Base-by-base conservation (phyloP, 37 sponge, comb jelly and placozoan species). In the Trichoplax adhaerens region DNA sequence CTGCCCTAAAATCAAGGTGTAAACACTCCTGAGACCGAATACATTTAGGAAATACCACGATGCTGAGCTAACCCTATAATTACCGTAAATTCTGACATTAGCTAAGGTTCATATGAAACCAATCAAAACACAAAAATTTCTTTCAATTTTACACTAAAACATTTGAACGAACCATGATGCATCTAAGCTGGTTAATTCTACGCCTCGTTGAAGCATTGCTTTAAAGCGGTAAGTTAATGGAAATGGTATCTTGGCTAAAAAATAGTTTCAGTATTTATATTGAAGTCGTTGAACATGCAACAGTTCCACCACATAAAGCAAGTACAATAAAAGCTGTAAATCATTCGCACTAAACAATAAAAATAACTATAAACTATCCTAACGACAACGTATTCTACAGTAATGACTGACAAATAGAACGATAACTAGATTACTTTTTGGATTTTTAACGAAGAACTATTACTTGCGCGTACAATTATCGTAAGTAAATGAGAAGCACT, bases 31-130 rank as follows among this genome's bases (percentile, higher is more conserved):
- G n/a, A 95, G 77, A 0, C 98, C 98, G 79, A 91, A 91, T 8
- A 91, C 84, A 65, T 88, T 91, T 64, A 95, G 82, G 57, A 95
- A 91, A 79, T 95, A 95, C 92, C 93, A 91, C 1, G 86, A 85
- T 62, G 85, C 83, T 5, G 89, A 85, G 78, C 98, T 95, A 56
- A 95, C 98, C 94, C 89, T 80, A 57, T 80, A 50, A 59, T 58
- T 56, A 4, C 48, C 49, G 4, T 49, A 50, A 48, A 71, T 10
- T 64, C 1, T 49, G 62, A 1, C 6, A 3, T 49, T 51, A 2
- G 60, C 4, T 51, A 6, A 66, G 5, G 8, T 52, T 6, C 68
- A 66, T 10, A 50, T 50, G 7, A 6, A 50, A 52, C 6, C 68
- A 55, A 47, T 12, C 63, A 61, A 3, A 10, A 56, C 57, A 69